Conservation (phyloP, 2,888 invertebrate genomes). For the Labia minor region DNA sequence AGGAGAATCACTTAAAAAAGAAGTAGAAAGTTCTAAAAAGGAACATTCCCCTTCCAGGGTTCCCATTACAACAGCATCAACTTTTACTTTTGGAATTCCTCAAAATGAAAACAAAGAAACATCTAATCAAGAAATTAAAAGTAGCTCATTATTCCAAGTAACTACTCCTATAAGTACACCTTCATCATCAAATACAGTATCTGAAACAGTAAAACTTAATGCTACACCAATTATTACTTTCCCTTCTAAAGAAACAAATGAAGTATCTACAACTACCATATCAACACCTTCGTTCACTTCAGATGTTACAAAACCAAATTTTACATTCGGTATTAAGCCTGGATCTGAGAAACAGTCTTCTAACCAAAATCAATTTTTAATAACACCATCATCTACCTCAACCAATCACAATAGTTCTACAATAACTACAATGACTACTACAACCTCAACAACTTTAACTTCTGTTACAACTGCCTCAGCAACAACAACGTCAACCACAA, state of each 20-base stretch:
- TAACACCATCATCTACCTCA: neutral
- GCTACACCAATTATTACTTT: slow-evolving; percentile 15
- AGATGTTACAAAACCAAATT: slow-evolving; percentile 20
- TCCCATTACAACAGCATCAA: neutral
- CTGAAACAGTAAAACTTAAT: slow-evolving; percentile 22
- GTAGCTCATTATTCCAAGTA: neutral
- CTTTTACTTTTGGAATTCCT: slow-evolving; percentile 24
- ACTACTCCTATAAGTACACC: slow-evolving; percentile 18
- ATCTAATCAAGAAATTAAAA: neutral
- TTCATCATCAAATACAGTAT: slow-evolving; percentile 18
- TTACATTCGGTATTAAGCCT: slow-evolving; percentile 25
- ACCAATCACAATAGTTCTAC: neutral
- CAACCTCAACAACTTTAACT: neutral
- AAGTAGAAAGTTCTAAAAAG: neutral
- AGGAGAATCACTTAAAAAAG: slow-evolving; percentile 25
- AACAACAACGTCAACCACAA: slow-evolving; percentile 13
- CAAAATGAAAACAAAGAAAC: slow-evolving; percentile 15
- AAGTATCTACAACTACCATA: slow-evolving; percentile 15
- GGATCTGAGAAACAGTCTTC: neutral
- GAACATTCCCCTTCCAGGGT: neutral
- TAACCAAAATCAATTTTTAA: slow-evolving; percentile 8
- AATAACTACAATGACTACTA: neutral
- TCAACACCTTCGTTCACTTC: slow-evolving; percentile 19
- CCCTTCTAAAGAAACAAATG: neutral
- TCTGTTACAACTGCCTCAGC: neutral